Percentiles rank a stretch among this genome's conserved stretches.
Evolutionary conservation across 2,113 vertebrate genomes (phyloP).

Genomic region (Hemibagrus wyckioides): DNA sequence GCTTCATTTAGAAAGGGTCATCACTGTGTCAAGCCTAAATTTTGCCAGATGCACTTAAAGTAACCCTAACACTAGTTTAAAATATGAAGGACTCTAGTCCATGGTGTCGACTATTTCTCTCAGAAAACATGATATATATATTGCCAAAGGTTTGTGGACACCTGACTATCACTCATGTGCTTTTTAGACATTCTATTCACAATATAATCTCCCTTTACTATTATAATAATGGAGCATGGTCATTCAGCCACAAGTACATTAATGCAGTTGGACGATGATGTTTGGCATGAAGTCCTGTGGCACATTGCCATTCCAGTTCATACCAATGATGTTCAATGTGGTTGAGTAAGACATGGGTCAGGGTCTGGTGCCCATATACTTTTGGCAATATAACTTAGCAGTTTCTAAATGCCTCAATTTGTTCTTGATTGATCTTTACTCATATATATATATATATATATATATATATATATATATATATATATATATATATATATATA

Average conservation of each 20-base stretch:
- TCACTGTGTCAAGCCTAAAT: conserved; percentile 26
- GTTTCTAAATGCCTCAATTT: background rate
- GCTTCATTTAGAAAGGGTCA: conserved; percentile 22
- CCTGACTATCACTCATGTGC: background rate
- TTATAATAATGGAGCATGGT: background rate
- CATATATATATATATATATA: too few species aligned
- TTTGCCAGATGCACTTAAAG: conserved; percentile 30
- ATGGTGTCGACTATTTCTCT: background rate
- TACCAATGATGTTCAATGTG: background rate
- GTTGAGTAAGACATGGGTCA: background rate
- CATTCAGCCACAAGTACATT: background rate
- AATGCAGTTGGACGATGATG: background rate
- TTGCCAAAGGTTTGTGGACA: background rate
- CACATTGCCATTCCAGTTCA: background rate
- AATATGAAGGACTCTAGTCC: background rate
- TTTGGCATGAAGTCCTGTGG: background rate
- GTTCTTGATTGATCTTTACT: background rate
- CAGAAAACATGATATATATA: background rate
- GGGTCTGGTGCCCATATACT: background rate
- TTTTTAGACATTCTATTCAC: background rate
- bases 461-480: too few species aligned
- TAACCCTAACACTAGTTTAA: conserved; percentile 10
- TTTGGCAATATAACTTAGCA: background rate
- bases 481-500: too few species aligned
- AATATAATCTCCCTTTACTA: background rate